A percentile compares a stretch with the other conserved stretches of the same genome.
Evolutionary conservation across 2,888 invertebrate genomes (phyloP).

Genomic region (Eilema depressum): DNA sequence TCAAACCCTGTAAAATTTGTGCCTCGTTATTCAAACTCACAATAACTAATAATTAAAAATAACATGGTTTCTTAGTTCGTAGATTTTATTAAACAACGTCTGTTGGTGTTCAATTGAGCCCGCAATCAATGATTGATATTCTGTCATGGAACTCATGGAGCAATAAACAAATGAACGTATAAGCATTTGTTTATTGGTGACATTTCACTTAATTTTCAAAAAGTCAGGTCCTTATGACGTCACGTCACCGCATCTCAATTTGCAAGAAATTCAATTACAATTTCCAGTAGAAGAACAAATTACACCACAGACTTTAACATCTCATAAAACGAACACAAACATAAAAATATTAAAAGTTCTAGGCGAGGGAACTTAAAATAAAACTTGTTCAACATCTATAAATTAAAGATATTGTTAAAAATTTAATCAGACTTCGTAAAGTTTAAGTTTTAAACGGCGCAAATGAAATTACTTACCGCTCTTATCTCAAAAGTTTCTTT

Average conservation of each 20-base stretch:
- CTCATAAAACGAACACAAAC: background rate
- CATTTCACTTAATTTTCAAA: too few relatives aligned
- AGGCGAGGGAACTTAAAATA: constrained; percentile 23
- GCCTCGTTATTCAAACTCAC: too few relatives aligned
- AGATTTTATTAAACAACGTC: too few relatives aligned
- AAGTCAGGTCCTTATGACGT: too few relatives aligned
- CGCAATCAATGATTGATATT: too few relatives aligned
- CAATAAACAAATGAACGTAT: too few relatives aligned
- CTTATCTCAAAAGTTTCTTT: constrained; percentile 74
- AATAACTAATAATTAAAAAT: background rate
- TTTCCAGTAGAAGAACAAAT: background rate
- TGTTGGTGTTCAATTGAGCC: too few relatives aligned
- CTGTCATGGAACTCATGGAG: too few relatives aligned
- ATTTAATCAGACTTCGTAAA: constrained; percentile 68
- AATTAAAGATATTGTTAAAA: constrained; percentile 73
- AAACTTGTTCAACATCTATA: constrained; percentile 57
- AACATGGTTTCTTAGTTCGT: background rate
- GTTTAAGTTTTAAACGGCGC: constrained; percentile 73
- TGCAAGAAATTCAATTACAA: background rate
- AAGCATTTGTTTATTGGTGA: too few relatives aligned
- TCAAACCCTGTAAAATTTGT: too few relatives aligned
- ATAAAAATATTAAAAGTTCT: constrained; percentile 12
- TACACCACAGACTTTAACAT: background rate
- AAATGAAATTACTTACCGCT: constrained; percentile 74
- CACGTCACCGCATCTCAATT: background rate